Evolutionary conservation across 2,797 vertebrate genomes (phyloP), one percentile per base, ranked within the genome.

Genomic region (Protonibea diacanthus): DNA sequence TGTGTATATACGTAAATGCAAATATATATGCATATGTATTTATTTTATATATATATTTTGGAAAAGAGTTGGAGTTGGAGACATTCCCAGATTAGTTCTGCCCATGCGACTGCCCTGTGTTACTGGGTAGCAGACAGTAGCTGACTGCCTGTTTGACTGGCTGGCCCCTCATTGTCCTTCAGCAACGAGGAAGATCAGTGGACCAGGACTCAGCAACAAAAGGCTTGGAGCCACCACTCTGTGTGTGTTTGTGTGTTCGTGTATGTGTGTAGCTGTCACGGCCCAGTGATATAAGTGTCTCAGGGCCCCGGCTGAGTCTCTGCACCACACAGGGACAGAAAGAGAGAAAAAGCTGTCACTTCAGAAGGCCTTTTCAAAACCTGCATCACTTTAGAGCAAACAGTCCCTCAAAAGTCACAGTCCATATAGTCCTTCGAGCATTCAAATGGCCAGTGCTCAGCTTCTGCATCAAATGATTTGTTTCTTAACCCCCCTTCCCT

Each of bases 1-100:
- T n/a, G n/a, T n/a, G n/a, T n/a, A n/a, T n/a, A n/a, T n/a, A n/a
- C n/a, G n/a, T n/a, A n/a, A n/a, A n/a, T n/a, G n/a, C n/a, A n/a
- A n/a, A n/a, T n/a, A n/a, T n/a, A n/a, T n/a, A n/a, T n/a, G n/a
- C n/a, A n/a, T n/a, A n/a, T n/a, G n/a, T n/a, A n/a, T n/a, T n/a
- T n/a, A n/a, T n/a, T n/a, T n/a, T n/a, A n/a, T n/a, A n/a, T n/a
- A n/a, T n/a, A n/a, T n/a, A n/a, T n/a, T n/a, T n/a, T n/a, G n/a
- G n/a, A n/a, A n/a, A n/a, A n/a, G n/a, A n/a, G n/a, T n/a, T n/a
- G n/a, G n/a, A 78, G 62, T 73, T 71, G 53, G 65, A 95, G 94
- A 92, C 89, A 93, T 96, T 95, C 89, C 82, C 90, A 95, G 96
- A 97, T 97, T 96, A 96, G 96, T 96, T 97, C 95, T 96, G 95